Conservation (phyloP, 1,140 invertebrate species). For the Drosophila pseudoananassae region DNA sequence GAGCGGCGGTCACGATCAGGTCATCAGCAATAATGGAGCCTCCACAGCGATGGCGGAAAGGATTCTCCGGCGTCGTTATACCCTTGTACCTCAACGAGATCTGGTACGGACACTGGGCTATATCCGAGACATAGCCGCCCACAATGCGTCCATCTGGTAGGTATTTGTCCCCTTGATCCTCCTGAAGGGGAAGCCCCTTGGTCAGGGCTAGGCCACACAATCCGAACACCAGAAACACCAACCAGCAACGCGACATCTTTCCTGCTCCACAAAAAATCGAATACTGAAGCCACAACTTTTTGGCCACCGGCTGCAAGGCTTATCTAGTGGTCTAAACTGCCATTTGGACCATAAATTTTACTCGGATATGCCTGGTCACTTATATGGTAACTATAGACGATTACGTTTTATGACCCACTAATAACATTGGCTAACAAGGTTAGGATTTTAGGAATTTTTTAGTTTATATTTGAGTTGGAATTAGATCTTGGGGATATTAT, state of each 20-base stretch:
- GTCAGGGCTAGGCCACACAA: constrained; percentile 11
- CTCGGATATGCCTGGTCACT: constrained; percentile 45
- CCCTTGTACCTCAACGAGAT: constrained; percentile 67
- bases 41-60: constrained; percentile 85
- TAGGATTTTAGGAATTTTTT: background rate
- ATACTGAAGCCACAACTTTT: constrained; percentile 20
- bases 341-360: constrained; percentile 52
- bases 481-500: background rate
- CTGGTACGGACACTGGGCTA: constrained; percentile 66
- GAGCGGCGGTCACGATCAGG: constrained; percentile 74
- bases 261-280: constrained; percentile 6
- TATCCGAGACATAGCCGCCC: constrained; percentile 54
- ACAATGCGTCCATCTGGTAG: constrained; percentile 60
- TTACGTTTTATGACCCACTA: constrained; percentile 25
- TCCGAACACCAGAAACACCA: constrained; percentile 15
- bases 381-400: constrained; percentile 7
- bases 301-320: constrained; percentile 8
- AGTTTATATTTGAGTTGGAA: background rate
- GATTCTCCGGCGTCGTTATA: constrained; percentile 33
- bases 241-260: constrained; percentile 43
- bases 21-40: constrained; percentile 84
- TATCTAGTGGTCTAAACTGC: constrained; percentile 48
- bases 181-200: constrained; percentile 40
- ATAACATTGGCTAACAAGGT: constrained; percentile 8
- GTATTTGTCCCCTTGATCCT: constrained; percentile 5